Evolutionary conservation across 1,140 invertebrate species (phyloP).

Genomic region (Whitmania pigra): DNA sequence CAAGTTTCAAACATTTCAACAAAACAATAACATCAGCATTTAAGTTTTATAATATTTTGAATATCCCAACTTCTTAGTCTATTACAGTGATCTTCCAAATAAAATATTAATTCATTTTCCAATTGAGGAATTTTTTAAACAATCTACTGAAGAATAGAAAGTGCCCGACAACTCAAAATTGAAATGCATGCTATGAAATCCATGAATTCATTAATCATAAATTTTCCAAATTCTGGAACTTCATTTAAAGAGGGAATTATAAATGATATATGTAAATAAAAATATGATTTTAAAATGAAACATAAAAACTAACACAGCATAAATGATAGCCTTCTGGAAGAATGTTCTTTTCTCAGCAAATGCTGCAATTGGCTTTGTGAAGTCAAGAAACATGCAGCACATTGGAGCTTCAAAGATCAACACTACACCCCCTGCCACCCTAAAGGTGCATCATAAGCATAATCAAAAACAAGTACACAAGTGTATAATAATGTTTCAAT

Average conservation of each 20-base stretch:
- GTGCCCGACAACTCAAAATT: background rate
- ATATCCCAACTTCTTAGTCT: no score
- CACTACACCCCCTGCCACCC: constrained; percentile 15
- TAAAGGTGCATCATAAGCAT: constrained; percentile 8
- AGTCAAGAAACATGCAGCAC: constrained; percentile 22
- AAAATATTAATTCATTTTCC: no score
- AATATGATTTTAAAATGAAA: background rate
- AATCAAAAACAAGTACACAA: background rate
- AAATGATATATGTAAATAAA: no score
- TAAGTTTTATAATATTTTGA: no score
- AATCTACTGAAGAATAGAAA: no score
- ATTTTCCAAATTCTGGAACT: background rate
- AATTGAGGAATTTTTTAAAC: no score
- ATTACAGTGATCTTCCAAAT: no score
- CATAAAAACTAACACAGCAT: constrained; percentile 19
- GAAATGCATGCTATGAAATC: background rate
- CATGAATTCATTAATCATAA: background rate
- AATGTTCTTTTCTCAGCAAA: constrained; percentile 23
- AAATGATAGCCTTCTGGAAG: constrained; percentile 24
- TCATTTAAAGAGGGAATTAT: no score
- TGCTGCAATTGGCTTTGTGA: constrained; percentile 22
- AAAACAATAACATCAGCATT: no score
- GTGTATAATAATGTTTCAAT: background rate
- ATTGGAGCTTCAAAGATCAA: constrained; percentile 24
- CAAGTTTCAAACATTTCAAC: no score